A percentile compares a stretch with the other conserved stretches of the same genome.
Conservation (phyloP, 2,888 invertebrate species). For the Chamaedrilus cognettii region DNA sequence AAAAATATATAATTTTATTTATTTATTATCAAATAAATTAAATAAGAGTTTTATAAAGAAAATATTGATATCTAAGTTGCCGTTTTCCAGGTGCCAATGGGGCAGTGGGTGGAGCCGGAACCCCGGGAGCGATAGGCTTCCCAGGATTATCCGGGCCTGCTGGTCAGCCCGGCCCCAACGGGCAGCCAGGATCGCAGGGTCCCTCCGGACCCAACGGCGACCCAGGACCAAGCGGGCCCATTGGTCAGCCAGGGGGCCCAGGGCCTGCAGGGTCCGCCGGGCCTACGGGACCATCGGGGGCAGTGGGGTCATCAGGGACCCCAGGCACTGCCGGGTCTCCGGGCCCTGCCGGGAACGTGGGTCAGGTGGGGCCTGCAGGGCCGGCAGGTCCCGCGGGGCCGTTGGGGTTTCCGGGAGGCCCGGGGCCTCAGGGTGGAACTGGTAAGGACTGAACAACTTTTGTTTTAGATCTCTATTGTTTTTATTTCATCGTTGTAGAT, state of each 20-base stretch:
- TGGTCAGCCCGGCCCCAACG: conserved; percentile 21
- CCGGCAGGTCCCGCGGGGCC: neutral
- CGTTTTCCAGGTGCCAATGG: conserved; percentile 15
- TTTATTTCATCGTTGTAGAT: too few species aligned
- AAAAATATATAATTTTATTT: too few species aligned
- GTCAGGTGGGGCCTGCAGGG: conserved; percentile 5
- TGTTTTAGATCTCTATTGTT: too few species aligned
- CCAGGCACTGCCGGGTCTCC: conserved; percentile 36
- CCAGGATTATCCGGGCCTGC: conserved; percentile 29
- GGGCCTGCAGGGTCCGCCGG: conserved; percentile 11
- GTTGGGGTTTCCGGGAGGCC: neutral
- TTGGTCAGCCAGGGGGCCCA: conserved; percentile 18
- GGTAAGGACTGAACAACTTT: too few species aligned
- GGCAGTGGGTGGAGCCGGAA: conserved; percentile 9
- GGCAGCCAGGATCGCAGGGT: conserved; percentile 19
- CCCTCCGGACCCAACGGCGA: conserved; percentile 15
- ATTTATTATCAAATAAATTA: too few species aligned
- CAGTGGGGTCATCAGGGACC: neutral
- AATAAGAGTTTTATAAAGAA: too few species aligned
- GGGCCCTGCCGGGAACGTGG: conserved; percentile 13
- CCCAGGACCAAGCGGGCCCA: conserved; percentile 51
- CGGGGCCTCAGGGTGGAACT: neutral
- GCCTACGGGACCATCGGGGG: conserved; percentile 3
- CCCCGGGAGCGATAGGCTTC: conserved; percentile 7
- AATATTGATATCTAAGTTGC: too few species aligned